Percentiles rank a stretch among this genome's conserved stretches.
These are phyloP conservation scores for Cataglyphis rosenhaueri DNA, from an alignment of 2,888 invertebrate genomes.

Conservation along the genomic window DNA sequence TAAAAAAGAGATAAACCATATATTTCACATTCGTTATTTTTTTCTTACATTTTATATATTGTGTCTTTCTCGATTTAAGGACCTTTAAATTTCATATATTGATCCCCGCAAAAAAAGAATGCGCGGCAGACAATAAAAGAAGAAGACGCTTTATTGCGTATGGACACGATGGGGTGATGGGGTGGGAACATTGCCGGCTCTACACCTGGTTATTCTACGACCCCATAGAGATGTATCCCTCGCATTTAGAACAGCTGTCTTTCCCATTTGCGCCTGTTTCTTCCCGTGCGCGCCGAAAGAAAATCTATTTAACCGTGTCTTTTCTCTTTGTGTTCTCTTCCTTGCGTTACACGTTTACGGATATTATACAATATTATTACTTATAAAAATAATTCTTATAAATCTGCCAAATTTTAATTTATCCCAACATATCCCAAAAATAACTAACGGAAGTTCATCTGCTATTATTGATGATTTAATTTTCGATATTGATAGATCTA, in stretches of 20 bases:
- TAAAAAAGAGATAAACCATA: neutral
- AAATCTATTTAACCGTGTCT: conserved; percentile 44
- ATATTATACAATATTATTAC: neutral
- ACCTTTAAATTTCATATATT: conserved; percentile 48
- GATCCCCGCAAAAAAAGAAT: neutral
- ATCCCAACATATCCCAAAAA: neutral
- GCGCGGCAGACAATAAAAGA: conserved; percentile 38
- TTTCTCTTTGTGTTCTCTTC: neutral
- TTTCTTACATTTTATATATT: conserved; percentile 6
- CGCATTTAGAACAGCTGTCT: conserved; percentile 77
- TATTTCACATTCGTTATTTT: conserved; percentile 5
- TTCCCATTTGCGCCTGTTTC: conserved; percentile 64
- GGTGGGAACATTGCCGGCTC: conserved; percentile 66
- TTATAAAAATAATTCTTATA: neutral
- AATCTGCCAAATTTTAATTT: neutral
- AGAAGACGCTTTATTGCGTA: conserved; percentile 51
- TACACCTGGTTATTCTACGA: conserved; percentile 80
- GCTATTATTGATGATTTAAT: neutral
- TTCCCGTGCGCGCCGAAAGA: conserved; percentile 58
- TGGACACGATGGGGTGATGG: conserved; percentile 53
- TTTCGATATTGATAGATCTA: neutral
- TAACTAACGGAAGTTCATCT: neutral
- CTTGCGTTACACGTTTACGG: no score
- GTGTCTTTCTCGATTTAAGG: neutral
- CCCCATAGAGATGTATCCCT: conserved; percentile 75